Conservation (phyloP, 1,140 invertebrate species). For the Drosophila saltans region DNA sequence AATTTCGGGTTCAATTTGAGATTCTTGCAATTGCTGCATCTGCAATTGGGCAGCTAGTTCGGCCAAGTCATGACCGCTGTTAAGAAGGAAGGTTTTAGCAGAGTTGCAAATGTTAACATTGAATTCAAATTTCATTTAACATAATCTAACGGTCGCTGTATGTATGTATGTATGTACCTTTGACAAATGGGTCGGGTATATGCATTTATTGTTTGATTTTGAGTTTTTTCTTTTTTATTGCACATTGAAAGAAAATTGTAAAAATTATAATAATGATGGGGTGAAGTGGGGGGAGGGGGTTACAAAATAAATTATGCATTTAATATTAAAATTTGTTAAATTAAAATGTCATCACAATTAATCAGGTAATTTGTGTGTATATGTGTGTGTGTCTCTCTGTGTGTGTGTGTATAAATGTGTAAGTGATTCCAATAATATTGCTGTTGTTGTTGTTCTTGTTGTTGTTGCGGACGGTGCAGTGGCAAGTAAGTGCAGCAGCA, state of each 20-base stretch:
- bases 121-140: slow-evolving; percentile 9
- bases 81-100: slow-evolving; percentile 35
- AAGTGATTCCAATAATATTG: slow-evolving; percentile 44
- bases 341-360: slow-evolving; percentile 73
- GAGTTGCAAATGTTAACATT: slow-evolving; percentile 2
- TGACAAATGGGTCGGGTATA: not conserved
- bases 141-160: too few species aligned
- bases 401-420: slow-evolving; percentile 29
- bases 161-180: not conserved
- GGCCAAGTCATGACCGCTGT: slow-evolving; percentile 57
- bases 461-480: slow-evolving; percentile 42
- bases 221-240: slow-evolving; percentile 52
- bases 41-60: slow-evolving; percentile 59
- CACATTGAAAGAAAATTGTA: slow-evolving; percentile 47
- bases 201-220: slow-evolving; percentile 1
- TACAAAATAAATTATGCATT: slow-evolving; percentile 51
- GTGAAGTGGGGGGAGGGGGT: not conserved
- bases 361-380: slow-evolving; percentile 64
- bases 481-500: slow-evolving; percentile 49
- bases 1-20: slow-evolving; percentile 32
- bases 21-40: slow-evolving; percentile 46
- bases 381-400: slow-evolving; percentile 15
- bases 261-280: not conserved
- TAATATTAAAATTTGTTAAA: slow-evolving; percentile 53
- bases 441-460: not conserved